phyloP scores from a whole-genome alignment of 2,797 vertebrate genomes.

The Ptychobarbus kaznakovi region DNA sequence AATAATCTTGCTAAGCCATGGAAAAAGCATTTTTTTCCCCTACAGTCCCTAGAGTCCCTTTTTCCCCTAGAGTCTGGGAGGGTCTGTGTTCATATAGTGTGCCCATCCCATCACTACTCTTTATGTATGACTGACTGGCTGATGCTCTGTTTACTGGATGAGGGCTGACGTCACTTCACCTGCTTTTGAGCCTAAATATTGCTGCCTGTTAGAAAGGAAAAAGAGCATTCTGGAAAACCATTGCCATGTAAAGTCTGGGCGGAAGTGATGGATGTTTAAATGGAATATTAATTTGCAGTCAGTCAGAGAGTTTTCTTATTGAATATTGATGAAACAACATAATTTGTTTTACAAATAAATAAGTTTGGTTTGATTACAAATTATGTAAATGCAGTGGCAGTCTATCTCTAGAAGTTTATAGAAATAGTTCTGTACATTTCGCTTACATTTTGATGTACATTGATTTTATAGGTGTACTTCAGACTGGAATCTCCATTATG shows the following conservation, averaged over 20 bases:
- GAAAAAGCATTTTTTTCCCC: background rate
- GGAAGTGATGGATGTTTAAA: background rate
- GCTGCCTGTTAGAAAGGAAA: background rate
- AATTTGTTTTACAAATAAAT: background rate
- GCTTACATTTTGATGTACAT: background rate
- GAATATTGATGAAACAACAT: background rate
- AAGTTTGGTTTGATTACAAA: constrained; percentile 3
- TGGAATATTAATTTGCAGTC: background rate
- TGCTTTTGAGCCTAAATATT: background rate
- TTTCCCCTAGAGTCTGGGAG: background rate
- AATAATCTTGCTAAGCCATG: constrained; percentile 28
- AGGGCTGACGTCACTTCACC: background rate
- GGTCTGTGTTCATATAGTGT: background rate
- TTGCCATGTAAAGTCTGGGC: background rate
- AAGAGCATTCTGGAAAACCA: background rate
- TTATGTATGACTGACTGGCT: background rate
- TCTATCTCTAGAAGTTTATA: background rate
- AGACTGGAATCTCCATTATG: background rate
- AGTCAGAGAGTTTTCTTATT: background rate
- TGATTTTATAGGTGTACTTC: background rate
- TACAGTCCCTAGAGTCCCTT: too few relatives aligned
- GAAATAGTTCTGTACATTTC: background rate
- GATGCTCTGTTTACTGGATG: background rate
- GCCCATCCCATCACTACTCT: background rate
- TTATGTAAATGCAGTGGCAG: background rate